Evolutionary conservation across 2,797 vertebrate genomes (phyloP).

Genomic region (Anisognathus igniventris): DNA sequence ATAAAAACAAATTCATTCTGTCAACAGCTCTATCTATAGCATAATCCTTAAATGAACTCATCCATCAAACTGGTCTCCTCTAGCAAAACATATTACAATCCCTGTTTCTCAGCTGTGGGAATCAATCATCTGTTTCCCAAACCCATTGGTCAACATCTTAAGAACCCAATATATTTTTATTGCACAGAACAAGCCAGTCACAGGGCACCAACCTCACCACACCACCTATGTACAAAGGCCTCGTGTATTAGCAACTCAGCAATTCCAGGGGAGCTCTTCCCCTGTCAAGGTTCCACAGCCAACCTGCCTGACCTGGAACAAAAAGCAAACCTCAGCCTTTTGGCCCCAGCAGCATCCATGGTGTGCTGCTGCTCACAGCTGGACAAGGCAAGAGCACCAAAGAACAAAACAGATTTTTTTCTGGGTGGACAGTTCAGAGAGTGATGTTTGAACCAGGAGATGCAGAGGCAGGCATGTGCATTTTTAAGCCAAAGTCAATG

Average conservation of each 20-base stretch:
- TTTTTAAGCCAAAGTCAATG: background rate
- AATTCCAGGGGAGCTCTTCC: background rate
- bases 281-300: background rate
- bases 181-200: slow-evolving; percentile 14
- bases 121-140: slow-evolving; percentile 79
- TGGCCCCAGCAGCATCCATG: rapidly evolving
- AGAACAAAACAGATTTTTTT: background rate
- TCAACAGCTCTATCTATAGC: slow-evolving; percentile 82
- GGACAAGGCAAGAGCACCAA: background rate
- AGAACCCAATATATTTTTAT: slow-evolving; percentile 73
- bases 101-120: slow-evolving; percentile 75
- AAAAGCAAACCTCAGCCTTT: background rate
- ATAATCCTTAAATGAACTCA: slow-evolving; percentile 68
- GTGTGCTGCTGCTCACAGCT: background rate
- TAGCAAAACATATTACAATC: slow-evolving; percentile 68
- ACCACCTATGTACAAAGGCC: slow-evolving; percentile 13
- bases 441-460: background rate
- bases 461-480: rapidly evolving
- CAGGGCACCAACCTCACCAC: slow-evolving; percentile 33
- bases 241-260: background rate
- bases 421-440: background rate
- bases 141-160: slow-evolving; percentile 72
- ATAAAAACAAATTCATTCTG: slow-evolving; percentile 73
- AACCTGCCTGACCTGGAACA: background rate
- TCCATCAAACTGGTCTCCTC: slow-evolving; percentile 65